Base-by-base conservation (phyloP, 1,140 invertebrate species). In the Zaprionus ornatus region DNA sequence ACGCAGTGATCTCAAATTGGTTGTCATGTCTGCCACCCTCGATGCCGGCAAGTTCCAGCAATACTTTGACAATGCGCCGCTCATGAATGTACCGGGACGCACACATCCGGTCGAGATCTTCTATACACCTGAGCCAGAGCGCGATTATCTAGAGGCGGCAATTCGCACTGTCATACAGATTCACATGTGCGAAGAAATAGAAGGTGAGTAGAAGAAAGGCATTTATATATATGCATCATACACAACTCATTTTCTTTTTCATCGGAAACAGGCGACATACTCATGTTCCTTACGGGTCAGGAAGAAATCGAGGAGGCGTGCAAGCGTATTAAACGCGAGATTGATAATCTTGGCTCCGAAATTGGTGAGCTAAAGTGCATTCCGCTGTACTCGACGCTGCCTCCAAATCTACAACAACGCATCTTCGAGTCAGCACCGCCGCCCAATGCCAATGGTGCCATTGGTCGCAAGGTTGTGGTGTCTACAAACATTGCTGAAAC, bases 401-500 rank as follows among this genome's bases (percentile, higher is more conserved):
- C 99, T 1, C 99, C 99, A 0, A 98, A 98, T 93, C 94, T 99
- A 54, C 99, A 99, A 91, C 99, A 99, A 92, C 94, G 98, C 74
- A 99, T 99, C 81, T 99, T 99, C 91, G 99, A 99, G 90, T 95
- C 98, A 6, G 96, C 99, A 10, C 98, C 98, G 0, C 97, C 98
- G 6, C 98, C 96, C 62, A 97, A 98, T 93, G 91, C 97, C 0
- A 99, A 98, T 91, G 99, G 99, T 10, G 98, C 97, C 0, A 97
- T 99, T 64, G 98, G 99, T 0, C 94, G 98, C 19, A 99, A 99
- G 94, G 96, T 99, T 21, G 99, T 99, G 0, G 98, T 99, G 0
- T 99, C 99, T 0, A 99, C 99, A 0, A 99, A 99, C 92, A 99
- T 99, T 82, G 99, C 99, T 0, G 99, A 99, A 94, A 99, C 99